These are phyloP conservation scores for Argopecten irradians DNA, from an alignment of 1,140 invertebrate species.

Conservation along the genomic window DNA sequence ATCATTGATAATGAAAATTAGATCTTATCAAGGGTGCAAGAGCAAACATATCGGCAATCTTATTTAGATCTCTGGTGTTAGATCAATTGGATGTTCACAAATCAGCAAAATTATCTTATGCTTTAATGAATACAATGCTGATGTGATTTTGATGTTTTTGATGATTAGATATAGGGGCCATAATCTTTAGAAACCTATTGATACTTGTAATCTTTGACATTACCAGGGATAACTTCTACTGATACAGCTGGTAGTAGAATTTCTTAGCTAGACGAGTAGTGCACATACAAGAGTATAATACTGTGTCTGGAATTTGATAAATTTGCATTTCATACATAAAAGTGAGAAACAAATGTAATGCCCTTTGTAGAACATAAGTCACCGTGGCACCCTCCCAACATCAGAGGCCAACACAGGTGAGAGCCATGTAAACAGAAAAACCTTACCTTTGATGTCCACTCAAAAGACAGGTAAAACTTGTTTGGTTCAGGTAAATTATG, in stretches of 20 bases:
- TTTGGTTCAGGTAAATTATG: not conserved
- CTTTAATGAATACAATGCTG: not conserved
- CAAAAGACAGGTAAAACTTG: slow-evolving; percentile 5
- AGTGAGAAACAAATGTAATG: not conserved
- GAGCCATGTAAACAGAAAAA: not conserved
- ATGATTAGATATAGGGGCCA: too few relatives aligned
- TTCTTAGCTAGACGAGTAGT: too few relatives aligned
- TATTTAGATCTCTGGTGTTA: not conserved
- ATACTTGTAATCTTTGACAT: too few relatives aligned
- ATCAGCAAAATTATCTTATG: not conserved
- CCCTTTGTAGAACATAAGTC: not conserved
- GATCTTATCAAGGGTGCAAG: not conserved
- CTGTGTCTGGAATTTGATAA: not conserved
- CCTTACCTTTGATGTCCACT: not conserved
- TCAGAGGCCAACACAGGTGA: not conserved
- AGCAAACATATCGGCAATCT: not conserved
- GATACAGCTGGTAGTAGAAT: too few relatives aligned
- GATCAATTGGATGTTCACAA: not conserved
- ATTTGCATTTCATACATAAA: not conserved
- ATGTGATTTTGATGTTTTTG: too few relatives aligned
- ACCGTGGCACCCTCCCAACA: not conserved
- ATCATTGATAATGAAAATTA: not conserved
- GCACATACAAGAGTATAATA: too few relatives aligned
- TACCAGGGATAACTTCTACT: too few relatives aligned
- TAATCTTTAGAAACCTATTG: too few relatives aligned